These are phyloP conservation scores for Spinus pinus DNA, from an alignment of 2,797 vertebrate species.

Conservation along the genomic window DNA sequence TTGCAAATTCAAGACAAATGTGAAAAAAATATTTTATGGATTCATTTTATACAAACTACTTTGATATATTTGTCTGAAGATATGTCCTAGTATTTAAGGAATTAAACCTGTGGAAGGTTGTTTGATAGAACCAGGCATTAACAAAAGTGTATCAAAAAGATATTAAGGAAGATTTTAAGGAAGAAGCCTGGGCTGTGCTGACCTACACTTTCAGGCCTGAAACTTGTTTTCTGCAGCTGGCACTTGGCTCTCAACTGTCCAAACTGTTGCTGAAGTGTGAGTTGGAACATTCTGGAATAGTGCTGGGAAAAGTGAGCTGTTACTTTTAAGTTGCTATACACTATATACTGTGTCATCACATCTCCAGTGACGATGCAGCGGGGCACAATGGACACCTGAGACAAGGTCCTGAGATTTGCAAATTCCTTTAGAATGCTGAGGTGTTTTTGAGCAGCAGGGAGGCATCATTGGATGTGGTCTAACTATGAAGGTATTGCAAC, in stretches of 20 bases:
- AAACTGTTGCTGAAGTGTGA: not conserved
- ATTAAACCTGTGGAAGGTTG: not conserved
- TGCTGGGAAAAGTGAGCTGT: not conserved
- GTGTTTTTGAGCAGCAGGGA: not conserved
- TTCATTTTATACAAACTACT: not conserved
- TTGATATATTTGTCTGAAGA: not conserved
- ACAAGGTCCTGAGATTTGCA: not conserved
- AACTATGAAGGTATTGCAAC: not conserved
- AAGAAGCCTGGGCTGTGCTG: not conserved
- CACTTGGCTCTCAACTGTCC: not conserved
- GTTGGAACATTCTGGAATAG: not conserved
- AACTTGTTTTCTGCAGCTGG: not conserved
- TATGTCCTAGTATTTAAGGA: not conserved
- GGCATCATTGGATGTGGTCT: not conserved
- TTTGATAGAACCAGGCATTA: not conserved
- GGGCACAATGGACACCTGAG: not conserved
- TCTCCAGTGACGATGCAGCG: not conserved
- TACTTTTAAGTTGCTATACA: not conserved
- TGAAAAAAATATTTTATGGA: not conserved
- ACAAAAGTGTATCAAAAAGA: not conserved
- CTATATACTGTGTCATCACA: fast-evolving
- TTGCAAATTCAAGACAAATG: not conserved
- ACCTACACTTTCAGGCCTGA: not conserved
- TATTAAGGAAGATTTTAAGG: not conserved
- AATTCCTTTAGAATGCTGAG: not conserved